Conservation (phyloP, 2,113 vertebrate species). For the Willisornis vidua region DNA sequence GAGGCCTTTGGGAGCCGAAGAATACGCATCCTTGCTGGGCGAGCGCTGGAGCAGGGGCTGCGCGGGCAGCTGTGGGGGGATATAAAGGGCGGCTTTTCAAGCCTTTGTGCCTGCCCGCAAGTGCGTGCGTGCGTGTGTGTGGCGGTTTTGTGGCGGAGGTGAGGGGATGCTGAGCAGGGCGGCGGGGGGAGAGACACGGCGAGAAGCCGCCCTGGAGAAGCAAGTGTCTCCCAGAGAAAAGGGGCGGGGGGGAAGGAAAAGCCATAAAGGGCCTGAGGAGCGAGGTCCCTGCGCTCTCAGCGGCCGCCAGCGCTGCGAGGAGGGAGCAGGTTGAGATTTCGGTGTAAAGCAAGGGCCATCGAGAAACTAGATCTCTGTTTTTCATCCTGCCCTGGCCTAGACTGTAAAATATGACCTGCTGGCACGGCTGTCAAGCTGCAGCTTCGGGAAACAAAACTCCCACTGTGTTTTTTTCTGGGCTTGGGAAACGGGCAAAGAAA, state of each 20-base stretch:
- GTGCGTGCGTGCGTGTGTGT: slow-evolving; percentile 25
- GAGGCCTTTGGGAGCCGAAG: slow-evolving; percentile 81
- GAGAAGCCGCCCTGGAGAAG: not conserved
- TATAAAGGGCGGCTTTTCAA: slow-evolving; percentile 76
- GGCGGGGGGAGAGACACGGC: not conserved
- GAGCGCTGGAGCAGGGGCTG: slow-evolving; percentile 69
- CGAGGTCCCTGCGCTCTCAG: not conserved
- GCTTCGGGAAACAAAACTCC: slow-evolving; percentile 60
- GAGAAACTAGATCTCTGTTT: slow-evolving; percentile 36
- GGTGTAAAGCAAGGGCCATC: slow-evolving; percentile 39
- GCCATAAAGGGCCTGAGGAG: accelerated
- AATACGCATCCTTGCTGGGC: slow-evolving; percentile 77
- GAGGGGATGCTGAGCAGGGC: not conserved
- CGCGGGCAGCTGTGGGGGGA: slow-evolving; percentile 74
- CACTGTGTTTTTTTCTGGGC: slow-evolving; percentile 25
- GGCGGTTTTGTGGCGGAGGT: slow-evolving; percentile 6
- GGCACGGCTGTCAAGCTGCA: not conserved
- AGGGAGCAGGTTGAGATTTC: slow-evolving; percentile 54
- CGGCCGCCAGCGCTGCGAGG: not conserved
- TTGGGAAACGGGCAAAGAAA: slow-evolving; percentile 19
- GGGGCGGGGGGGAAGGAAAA: not conserved
- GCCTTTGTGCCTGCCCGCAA: slow-evolving; percentile 53
- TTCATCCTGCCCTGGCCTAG: slow-evolving; percentile 39
- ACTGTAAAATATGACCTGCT: slow-evolving; percentile 66
- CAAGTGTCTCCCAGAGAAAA: not conserved